Evolutionary conservation across 1,140 invertebrate genomes (phyloP), one percentile per base, ranked within the genome.

Genomic region (Nephila pilipes): DNA sequence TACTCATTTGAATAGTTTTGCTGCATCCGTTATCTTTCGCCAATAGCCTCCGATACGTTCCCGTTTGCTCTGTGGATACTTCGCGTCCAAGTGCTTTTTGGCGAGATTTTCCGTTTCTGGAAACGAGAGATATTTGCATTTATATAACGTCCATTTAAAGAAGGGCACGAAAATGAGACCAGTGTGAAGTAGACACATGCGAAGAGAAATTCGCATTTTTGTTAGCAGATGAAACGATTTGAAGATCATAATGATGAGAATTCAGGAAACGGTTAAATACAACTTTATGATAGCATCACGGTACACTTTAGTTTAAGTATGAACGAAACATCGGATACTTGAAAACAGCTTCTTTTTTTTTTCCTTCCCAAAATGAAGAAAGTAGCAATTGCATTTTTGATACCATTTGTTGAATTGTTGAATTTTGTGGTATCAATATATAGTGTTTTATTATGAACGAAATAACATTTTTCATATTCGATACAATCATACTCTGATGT

Each of bases 61-160:
- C 14, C 12, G n/a, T 75, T 75, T 75, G 69, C 69, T 75, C 25
- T 83, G n/a, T 83, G 81, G 36, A 32, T 32, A 75, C 29, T 75
- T 18, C 69, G 18, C 25, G 29, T 75, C 25, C 46, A 54, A 38
- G 38, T 83, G 36, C n/a, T 55, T 75, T 83, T 83, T 83, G 36
- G 75, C 75, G n/a, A 38, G 75, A 29, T 83, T 57, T 29, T 55
- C 20, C 22, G n/a, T 83, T 83, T 55, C 12, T 18, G 54, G 81
- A n/a, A 83, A 57, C n/a, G 81, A 83, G 8, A 60, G 85, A 29
- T 58, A 87, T 87, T 87, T 87, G 85, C 85, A 87, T 87, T 87
- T 87, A 87, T 87, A 87, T 87, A 63, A 38, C 55, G 85, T 87
- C 55, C 22, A 60, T 87, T 63, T 83, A 55, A 54, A 46, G n/a